Percentiles rank a stretch among this genome's conserved stretches.
Conservation (phyloP, 2,888 invertebrate species). For the Meliscaeva auricollis region DNA sequence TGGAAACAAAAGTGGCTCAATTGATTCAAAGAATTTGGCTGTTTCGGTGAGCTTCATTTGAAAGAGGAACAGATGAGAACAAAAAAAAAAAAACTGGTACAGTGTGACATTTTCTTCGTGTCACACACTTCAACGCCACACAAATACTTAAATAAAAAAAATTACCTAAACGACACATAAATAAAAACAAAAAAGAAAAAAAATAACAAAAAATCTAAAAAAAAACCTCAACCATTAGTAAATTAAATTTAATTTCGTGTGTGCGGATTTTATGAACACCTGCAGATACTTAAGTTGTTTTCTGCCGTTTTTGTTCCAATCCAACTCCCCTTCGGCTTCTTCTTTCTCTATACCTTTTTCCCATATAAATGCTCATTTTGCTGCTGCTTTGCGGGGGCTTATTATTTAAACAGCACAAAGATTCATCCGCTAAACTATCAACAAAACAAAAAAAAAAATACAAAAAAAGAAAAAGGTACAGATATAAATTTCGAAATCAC, state of each 20-base stretch:
- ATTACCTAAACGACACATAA: constrained; percentile 59
- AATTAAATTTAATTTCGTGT: constrained; percentile 76
- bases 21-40: not conserved
- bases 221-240: constrained; percentile 69
- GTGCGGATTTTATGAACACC: constrained; percentile 82
- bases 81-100: constrained; percentile 33
- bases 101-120: constrained; percentile 68
- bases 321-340: constrained; percentile 65
- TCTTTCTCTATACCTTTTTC: constrained; percentile 49
- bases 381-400: constrained; percentile 67
- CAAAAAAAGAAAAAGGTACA: constrained; percentile 52
- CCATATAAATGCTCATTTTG: constrained; percentile 24
- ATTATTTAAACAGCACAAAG: constrained; percentile 46
- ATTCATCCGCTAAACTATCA: constrained; percentile 52
- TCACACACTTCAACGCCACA: constrained; percentile 68
- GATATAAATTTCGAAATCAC: constrained; percentile 72
- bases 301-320: constrained; percentile 76
- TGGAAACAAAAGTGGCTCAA: too few relatives aligned
- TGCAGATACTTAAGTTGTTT: constrained; percentile 84
- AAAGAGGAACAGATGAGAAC: not conserved
- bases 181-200: constrained; percentile 54
- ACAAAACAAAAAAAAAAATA: not conserved
- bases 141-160: constrained; percentile 38
- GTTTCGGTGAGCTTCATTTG: not conserved
- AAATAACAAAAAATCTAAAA: constrained; percentile 38